A percentile compares a stretch with the other conserved stretches of the same genome.
These are phyloP conservation scores for Sesia apiformis DNA, from an alignment of 2,888 invertebrate genomes.

Conservation along the genomic window DNA sequence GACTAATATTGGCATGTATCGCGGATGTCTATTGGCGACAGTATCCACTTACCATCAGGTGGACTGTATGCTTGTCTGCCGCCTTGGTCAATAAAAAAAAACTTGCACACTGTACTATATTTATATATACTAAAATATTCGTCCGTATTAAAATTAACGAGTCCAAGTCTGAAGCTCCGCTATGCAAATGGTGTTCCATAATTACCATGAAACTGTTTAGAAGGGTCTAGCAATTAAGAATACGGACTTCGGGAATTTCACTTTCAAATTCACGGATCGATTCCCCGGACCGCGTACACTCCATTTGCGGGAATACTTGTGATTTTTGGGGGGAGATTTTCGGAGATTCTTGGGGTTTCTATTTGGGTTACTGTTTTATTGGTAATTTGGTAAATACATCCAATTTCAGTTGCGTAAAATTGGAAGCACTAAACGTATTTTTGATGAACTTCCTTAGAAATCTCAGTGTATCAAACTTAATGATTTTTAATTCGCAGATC, in stretches of 20 bases:
- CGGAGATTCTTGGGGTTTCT: background rate
- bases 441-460: too few relatives aligned
- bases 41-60: too few relatives aligned
- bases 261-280: conserved; percentile 46
- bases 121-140: background rate
- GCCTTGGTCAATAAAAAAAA: too few relatives aligned
- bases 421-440: too few relatives aligned
- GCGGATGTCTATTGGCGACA: too few relatives aligned
- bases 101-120: background rate
- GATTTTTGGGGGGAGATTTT: background rate
- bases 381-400: too few relatives aligned
- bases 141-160: background rate
- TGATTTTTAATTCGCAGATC: too few relatives aligned
- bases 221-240: conserved; percentile 52
- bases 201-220: conserved; percentile 49
- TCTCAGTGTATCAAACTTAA: too few relatives aligned
- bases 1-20: too few relatives aligned
- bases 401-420: too few relatives aligned
- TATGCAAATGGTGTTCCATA: conserved; percentile 50
- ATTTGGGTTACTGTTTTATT: too few relatives aligned
- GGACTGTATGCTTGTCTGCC: too few relatives aligned
- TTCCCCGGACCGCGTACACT: conserved; percentile 1
- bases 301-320: background rate
- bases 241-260: conserved; percentile 43
- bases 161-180: conserved; percentile 6